A percentile compares a stretch with the other conserved stretches of the same genome.
Evolutionary conservation across 2,888 invertebrate genomes (phyloP).

Genomic region (Allygus modestus): DNA sequence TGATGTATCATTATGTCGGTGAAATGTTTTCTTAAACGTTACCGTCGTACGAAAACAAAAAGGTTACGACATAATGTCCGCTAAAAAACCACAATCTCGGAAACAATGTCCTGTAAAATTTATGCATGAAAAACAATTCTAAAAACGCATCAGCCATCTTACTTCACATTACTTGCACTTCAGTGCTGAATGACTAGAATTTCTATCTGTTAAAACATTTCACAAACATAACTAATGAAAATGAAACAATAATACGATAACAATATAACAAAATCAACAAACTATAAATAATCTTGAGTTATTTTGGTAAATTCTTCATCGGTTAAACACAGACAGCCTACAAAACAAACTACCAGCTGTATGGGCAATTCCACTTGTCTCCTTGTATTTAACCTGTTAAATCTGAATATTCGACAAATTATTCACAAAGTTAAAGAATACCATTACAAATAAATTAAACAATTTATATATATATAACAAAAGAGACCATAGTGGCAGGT

Average conservation of each 20-base stretch:
- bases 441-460: not conserved
- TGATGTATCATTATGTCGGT: conserved; percentile 51
- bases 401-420: not conserved
- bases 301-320: conserved; percentile 51
- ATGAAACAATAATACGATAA: conserved; percentile 55
- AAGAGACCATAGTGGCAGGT: too few species aligned
- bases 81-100: not conserved
- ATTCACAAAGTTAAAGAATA: not conserved
- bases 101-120: conserved; percentile 23
- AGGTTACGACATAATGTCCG: not conserved
- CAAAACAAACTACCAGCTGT: conserved; percentile 10
- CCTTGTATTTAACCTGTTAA: not conserved
- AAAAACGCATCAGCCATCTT: conserved; percentile 29
- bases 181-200: conserved; percentile 55
- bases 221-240: conserved; percentile 54
- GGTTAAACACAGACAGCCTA: conserved; percentile 43
- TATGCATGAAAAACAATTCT: conserved; percentile 14
- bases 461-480: not conserved
- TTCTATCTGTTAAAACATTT: conserved; percentile 54
- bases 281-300: conserved; percentile 50
- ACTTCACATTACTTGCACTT: conserved; percentile 30
- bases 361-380: conserved; percentile 31
- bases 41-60: conserved; percentile 30
- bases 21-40: conserved; percentile 49
- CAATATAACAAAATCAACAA: conserved; percentile 59